Conservation (phyloP, 2,888 invertebrate genomes). For the Chaetogeoica ovagalla region DNA sequence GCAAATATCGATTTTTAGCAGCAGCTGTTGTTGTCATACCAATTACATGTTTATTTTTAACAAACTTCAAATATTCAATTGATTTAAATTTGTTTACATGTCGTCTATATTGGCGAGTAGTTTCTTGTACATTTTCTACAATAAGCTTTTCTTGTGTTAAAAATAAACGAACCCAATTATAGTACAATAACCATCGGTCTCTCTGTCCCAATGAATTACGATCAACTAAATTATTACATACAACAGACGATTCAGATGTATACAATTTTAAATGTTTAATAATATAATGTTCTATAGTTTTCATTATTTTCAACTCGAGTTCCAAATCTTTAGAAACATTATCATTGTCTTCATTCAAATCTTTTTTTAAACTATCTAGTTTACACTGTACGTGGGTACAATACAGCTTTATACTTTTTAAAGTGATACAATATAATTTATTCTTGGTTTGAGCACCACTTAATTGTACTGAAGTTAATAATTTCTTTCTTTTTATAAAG, state of each 20-base stretch:
- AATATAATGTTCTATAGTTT: slow-evolving; percentile 6
- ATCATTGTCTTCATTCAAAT: not conserved
- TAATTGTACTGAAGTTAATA: not conserved
- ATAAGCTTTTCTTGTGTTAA: not conserved
- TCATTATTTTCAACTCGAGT: slow-evolving; percentile 12
- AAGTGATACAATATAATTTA: slow-evolving; percentile 29
- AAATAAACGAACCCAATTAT: slow-evolving; percentile 16
- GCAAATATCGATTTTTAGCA: slow-evolving; percentile 62
- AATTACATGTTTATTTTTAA: slow-evolving; percentile 62
- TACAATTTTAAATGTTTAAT: slow-evolving; percentile 26
- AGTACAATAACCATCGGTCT: slow-evolving; percentile 40
- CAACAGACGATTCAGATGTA: not conserved
- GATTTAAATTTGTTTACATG: slow-evolving; percentile 34
- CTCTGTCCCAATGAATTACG: slow-evolving; percentile 1
- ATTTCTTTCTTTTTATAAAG: slow-evolving; percentile 29
- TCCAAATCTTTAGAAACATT: slow-evolving; percentile 2
- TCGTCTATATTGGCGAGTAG: slow-evolving; percentile 7
- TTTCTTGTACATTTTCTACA: not conserved
- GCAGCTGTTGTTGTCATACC: slow-evolving; percentile 80
- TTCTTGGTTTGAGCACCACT: not conserved
- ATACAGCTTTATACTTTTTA: slow-evolving; percentile 15
- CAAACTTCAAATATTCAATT: slow-evolving; percentile 24
- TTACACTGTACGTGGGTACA: not conserved
- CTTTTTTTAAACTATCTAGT: not conserved
- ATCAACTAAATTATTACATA: not conserved